Evolutionary conservation across 1,140 invertebrate genomes (phyloP), one percentile per base, ranked within the genome.

Genomic region (Lepidotrigona ventralis): DNA sequence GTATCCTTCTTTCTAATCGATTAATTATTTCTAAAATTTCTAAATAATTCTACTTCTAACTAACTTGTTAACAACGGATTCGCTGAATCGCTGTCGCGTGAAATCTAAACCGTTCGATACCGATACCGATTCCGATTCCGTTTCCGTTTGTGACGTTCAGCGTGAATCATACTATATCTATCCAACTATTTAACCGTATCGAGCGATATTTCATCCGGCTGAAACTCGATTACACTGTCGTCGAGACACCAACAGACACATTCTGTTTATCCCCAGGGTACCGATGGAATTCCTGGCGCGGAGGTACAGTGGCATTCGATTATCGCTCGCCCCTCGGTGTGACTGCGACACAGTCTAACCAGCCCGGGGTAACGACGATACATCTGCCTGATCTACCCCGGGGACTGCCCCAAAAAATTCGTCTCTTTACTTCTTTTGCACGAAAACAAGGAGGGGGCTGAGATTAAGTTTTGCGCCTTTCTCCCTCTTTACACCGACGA

Each of bases 211-310:
- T 69, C 75, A 51, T 66, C 11, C 77, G 51, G 51, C 29, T 39
- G 12, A 63, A 83, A 88, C 74, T 85, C 82, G 70, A 81, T 88
- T 88, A 81, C 70, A 46, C 56, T 70, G 54, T 78, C 58, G 64
- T 69, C 84, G 76, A 83, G 60, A 87, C 66, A 84, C 79, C 88
- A 88, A 88, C 85, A 78, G 29, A 79, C 51, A 68, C 85, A 80
- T 86, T 88, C 79, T 89, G 68, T 89, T 93, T 92, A 93, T 95
- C 96, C 95, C 91, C 95, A 98, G 97, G 98, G 98, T 88, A 98
- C 97, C 81, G 98, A 98, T 93, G 98, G 98, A 91, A 98, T 98
- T 92, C 98, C 98, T 91, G 98, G 98, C 90, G 95, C 96, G 95
- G 97, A 98, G 97, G 98, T 98, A 96, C 79, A 89, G 89, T 88